These are phyloP conservation scores for Coptodon rendalli DNA, from an alignment of 2,113 vertebrate species.

Conservation along the genomic window DNA sequence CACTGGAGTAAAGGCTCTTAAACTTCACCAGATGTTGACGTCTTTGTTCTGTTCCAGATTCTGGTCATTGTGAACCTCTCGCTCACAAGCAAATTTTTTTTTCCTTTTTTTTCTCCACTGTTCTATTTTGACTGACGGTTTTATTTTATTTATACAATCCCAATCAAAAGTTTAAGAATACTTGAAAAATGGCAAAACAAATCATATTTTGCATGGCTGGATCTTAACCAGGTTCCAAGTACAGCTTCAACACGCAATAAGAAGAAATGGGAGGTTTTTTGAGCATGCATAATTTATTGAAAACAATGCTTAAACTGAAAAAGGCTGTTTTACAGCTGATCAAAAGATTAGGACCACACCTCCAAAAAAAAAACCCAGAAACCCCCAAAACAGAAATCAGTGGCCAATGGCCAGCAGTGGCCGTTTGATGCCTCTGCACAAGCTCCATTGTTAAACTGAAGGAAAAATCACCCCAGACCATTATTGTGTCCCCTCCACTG, in stretches of 20 bases:
- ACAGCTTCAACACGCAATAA: neutral
- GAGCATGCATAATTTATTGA: neutral
- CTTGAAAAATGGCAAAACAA: neutral
- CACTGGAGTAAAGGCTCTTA: neutral
- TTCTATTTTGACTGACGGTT: neutral
- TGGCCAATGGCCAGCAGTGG: rapidly evolving
- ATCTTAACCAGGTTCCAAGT: neutral
- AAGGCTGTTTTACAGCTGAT: neutral
- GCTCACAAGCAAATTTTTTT: neutral
- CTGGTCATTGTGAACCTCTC: neutral
- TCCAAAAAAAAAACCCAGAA: neutral
- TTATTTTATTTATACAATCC: neutral
- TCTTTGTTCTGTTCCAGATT: neutral
- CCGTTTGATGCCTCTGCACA: neutral
- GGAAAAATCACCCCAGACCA: neutral
- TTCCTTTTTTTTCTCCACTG: rapidly evolving
- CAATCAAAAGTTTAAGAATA: neutral
- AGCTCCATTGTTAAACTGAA: neutral
- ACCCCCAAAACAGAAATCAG: neutral
- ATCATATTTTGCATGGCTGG: neutral
- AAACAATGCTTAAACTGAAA: neutral
- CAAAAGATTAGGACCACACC: neutral
- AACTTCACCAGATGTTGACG: neutral
- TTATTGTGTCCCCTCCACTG: neutral
- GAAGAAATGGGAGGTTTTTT: neutral